Evolutionary conservation across 1,140 invertebrate species (phyloP), one percentile per base, ranked within the genome.

Genomic region (Hylyphantes graminicola): DNA sequence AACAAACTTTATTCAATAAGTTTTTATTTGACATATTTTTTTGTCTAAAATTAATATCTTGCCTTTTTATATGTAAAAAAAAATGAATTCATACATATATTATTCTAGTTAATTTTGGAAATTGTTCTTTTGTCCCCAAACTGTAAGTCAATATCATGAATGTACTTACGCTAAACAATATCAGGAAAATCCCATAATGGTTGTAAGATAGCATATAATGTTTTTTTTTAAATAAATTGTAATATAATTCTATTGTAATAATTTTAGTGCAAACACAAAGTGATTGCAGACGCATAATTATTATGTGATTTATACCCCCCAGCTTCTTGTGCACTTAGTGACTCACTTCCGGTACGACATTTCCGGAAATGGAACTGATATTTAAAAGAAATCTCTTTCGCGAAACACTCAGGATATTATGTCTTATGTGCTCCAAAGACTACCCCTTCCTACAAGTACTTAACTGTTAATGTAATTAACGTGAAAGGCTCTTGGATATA

Each of bases 381-480:
- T 64, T 54, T 21, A 51, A 54, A 67, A 67, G 55, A 55, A 51
- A 70, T 70, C 77, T 78, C 61, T 80, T 80, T 80, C 17, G 54
- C 59, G 70, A 80, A 64, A 80, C 77, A 70, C 77, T 80, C 77
- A 80, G 77, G 77, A 80, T 80, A 80, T 53, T 57, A 55, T 83
- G 80, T 83, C 57, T 74, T 67, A 72, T 83, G 80, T 74, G 59
- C 53, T 53, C 80, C 17, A 64, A 54, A 68, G 64, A 83, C 74
- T 50, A 35, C 72, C 80, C 70, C 64, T 12, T 55, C 63, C 63
- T 75, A 57, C 68, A 61, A 83, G 80, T 83, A 83, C 80, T 83
- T 83, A 83, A 83, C 54, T 65, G 70, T 83, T 67, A 48, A 19
- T 67, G 76, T 67, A 78, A 35, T 7, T 65, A 35, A 35, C 53